Conservation (phyloP, 2,113 vertebrate genomes). For the Hylia prasina region DNA sequence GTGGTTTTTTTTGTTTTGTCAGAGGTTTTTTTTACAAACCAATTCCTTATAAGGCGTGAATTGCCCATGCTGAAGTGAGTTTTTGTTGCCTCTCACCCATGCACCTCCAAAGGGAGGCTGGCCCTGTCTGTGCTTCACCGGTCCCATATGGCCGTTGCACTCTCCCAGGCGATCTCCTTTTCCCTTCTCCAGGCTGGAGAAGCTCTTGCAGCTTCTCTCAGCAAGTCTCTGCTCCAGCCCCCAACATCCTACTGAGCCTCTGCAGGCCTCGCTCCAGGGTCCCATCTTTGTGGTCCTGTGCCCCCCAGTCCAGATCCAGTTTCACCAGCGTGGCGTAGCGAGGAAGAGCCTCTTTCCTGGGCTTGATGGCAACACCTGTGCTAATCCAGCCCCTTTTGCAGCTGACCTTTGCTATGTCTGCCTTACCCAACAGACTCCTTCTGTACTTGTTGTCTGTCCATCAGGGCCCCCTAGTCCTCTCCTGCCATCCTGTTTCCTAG, state of each 20-base stretch:
- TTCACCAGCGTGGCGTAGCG: neutral
- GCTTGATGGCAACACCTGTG: neutral
- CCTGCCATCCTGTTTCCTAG: neutral
- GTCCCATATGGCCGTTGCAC: accelerated
- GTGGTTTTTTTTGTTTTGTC: neutral
- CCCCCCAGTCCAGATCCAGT: neutral
- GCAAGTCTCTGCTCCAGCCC: neutral
- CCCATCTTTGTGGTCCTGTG: neutral
- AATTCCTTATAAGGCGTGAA: neutral
- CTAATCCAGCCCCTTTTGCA: neutral
- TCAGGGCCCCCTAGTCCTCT: neutral
- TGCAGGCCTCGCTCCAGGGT: neutral
- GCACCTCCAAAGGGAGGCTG: neutral
- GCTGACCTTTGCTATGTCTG: neutral
- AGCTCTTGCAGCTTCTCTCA: neutral
- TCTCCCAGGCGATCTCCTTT: neutral
- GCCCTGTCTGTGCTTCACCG: neutral
- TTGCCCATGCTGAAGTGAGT: neutral
- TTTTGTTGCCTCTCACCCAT: neutral
- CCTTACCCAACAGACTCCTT: neutral
- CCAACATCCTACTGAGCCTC: neutral
- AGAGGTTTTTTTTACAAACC: neutral
- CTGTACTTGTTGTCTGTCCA: neutral
- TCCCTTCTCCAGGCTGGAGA: neutral
- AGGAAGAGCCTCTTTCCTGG: neutral